phyloP scores from a whole-genome alignment of 2,113 vertebrate genomes.

The Agapornis roseicollis region DNA sequence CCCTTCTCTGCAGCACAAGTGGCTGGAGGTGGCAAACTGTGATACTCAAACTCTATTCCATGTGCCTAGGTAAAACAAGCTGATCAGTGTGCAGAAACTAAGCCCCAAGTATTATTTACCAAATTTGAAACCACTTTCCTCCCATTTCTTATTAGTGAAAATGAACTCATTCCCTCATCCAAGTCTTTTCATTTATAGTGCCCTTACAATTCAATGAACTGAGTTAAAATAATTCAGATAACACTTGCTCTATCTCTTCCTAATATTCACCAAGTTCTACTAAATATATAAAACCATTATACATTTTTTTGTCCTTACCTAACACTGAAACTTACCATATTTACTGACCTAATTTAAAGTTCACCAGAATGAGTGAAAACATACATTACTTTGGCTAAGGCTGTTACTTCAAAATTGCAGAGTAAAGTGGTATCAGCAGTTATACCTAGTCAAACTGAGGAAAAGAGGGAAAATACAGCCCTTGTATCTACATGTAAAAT shows the following conservation, averaged over 20 bases:
- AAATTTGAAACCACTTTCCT: neutral
- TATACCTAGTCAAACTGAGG: neutral
- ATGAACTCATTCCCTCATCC: neutral
- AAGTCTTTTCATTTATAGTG: neutral
- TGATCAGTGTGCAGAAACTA: neutral
- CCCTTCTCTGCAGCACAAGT: neutral
- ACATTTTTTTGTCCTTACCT: neutral
- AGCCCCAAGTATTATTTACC: neutral
- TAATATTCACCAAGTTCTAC: neutral
- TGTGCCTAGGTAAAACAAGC: neutral
- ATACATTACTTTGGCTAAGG: neutral
- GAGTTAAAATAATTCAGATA: neutral
- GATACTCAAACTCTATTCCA: neutral
- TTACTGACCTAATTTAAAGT: neutral
- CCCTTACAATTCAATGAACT: neutral
- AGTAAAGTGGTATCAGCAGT: neutral
- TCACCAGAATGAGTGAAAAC: neutral
- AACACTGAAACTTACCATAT: neutral
- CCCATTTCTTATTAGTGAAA: neutral
- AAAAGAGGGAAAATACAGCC: neutral
- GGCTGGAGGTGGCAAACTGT: neutral
- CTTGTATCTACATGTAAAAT: conserved; percentile 35
- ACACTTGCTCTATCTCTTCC: neutral
- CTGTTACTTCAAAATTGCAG: neutral
- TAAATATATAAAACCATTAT: neutral